These are phyloP conservation scores for Drosophila obscura DNA, from an alignment of 1,140 invertebrate species.

Conservation along the genomic window DNA sequence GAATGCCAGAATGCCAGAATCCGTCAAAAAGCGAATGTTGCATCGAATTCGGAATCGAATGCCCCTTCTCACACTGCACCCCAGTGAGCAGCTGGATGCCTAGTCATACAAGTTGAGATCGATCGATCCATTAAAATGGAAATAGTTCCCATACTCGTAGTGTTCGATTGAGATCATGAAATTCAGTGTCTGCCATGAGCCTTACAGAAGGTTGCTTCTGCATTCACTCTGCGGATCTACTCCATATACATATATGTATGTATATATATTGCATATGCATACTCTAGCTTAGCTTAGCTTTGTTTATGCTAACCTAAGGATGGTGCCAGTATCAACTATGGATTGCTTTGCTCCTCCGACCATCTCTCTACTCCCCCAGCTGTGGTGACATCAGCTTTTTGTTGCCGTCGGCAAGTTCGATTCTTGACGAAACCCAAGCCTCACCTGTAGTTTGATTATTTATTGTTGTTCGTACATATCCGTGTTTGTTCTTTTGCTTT, in stretches of 20 bases:
- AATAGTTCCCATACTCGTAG: neutral
- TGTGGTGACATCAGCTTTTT: neutral
- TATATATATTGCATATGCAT: neutral
- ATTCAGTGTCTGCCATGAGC: no score
- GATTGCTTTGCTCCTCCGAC: no score
- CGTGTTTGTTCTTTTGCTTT: slow-evolving; percentile 39
- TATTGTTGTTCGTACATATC: slow-evolving; percentile 48
- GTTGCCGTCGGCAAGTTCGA: slow-evolving; percentile 40
- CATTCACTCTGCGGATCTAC: neutral
- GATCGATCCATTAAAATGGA: slow-evolving; percentile 8
- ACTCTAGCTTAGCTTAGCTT: no score
- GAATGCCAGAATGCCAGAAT: slow-evolving; percentile 22
- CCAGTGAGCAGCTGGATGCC: neutral
- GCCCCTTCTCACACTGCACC: slow-evolving; percentile 5
- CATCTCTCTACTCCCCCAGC: no score
- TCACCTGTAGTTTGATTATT: slow-evolving; percentile 57
- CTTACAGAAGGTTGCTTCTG: no score
- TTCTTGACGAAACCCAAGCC: slow-evolving; percentile 21
- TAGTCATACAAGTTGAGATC: slow-evolving; percentile 7
- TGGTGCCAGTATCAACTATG: no score
- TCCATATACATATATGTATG: neutral
- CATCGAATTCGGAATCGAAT: slow-evolving; percentile 25
- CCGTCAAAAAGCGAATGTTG: slow-evolving; percentile 24
- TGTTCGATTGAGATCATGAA: no score
- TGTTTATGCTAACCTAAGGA: no score